A percentile compares a stretch with the other conserved stretches of the same genome.
phyloP scores from a whole-genome alignment of 1,140 invertebrate genomes.

The Achroia grisella region DNA sequence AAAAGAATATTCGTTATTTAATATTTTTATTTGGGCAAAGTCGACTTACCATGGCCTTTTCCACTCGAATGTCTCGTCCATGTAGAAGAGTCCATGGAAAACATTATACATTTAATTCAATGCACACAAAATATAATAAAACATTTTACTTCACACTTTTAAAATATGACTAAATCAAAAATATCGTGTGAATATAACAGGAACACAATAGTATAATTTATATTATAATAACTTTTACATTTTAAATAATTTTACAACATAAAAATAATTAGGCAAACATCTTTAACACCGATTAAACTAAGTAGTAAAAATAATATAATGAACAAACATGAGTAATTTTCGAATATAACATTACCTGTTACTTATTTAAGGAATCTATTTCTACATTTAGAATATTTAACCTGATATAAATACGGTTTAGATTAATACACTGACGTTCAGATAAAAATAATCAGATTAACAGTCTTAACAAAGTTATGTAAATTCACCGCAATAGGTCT shows the following conservation, averaged over 20 bases:
- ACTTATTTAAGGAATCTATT: too few relatives aligned
- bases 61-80: conserved; percentile 51
- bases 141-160: conserved; percentile 7
- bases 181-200: conserved; percentile 1
- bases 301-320: too few relatives aligned
- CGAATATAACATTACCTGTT: too few relatives aligned
- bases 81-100: conserved; percentile 68
- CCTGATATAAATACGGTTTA: too few relatives aligned
- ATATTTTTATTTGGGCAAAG: conserved; percentile 53
- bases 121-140: conserved; percentile 33
- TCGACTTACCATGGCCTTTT: conserved; percentile 68
- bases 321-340: too few relatives aligned
- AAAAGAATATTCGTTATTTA: conserved; percentile 33
- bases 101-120: conserved; percentile 55
- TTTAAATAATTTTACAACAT: neutral
- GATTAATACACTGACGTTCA: too few relatives aligned
- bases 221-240: conserved; percentile 1
- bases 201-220: conserved; percentile 12
- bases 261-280: too few relatives aligned
- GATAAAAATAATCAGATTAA: too few relatives aligned
- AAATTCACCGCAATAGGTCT: too few relatives aligned
- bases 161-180: conserved; percentile 18
- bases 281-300: too few relatives aligned
- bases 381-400: too few relatives aligned
- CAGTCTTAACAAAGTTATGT: too few relatives aligned